Evolutionary conservation across 23 tunicate species (phyloP).

Genomic region (Corella eumyota): DNA sequence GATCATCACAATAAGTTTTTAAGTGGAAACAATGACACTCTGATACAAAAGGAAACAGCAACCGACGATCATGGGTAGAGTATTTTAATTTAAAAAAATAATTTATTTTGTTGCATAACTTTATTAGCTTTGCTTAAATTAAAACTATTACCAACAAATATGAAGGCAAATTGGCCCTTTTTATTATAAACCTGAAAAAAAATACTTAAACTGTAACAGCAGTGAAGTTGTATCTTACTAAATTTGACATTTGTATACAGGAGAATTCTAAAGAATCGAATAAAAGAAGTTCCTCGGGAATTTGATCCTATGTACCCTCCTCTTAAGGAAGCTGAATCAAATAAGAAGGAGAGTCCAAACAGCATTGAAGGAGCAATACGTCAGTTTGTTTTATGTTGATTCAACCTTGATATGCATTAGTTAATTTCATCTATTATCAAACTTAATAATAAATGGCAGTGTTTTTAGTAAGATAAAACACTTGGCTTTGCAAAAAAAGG

Average conservation of each 20-base stretch:
- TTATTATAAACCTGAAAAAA: too few relatives aligned
- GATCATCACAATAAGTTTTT: slow-evolving; percentile 79
- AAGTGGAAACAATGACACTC: slow-evolving; percentile 56
- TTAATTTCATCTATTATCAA: too few relatives aligned
- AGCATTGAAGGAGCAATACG: slow-evolving; percentile 80
- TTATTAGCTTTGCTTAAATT: too few relatives aligned
- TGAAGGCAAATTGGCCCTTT: too few relatives aligned
- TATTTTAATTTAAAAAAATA: too few relatives aligned
- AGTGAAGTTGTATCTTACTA: too few relatives aligned
- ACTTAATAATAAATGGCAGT: too few relatives aligned
- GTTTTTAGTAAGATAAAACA: too few relatives aligned
- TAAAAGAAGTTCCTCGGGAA: slow-evolving; percentile 58
- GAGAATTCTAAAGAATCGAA: slow-evolving; percentile 77
- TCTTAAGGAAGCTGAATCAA: slow-evolving; percentile 15
- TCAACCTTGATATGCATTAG: not conserved
- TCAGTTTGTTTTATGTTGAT: too few relatives aligned
- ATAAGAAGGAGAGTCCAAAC: slow-evolving; percentile 54
- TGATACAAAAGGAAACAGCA: slow-evolving; percentile 57
- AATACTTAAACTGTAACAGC: too few relatives aligned
- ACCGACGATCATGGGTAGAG: slow-evolving; percentile 57
- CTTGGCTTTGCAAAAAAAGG: too few relatives aligned
- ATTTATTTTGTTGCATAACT: not conserved
- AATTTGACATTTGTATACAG: slow-evolving; percentile 13
- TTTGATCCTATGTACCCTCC: slow-evolving; percentile 91
- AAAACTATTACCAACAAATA: too few relatives aligned